Evolutionary conservation across 2,797 vertebrate genomes (phyloP).

Genomic region (Enteromius anoplus): DNA sequence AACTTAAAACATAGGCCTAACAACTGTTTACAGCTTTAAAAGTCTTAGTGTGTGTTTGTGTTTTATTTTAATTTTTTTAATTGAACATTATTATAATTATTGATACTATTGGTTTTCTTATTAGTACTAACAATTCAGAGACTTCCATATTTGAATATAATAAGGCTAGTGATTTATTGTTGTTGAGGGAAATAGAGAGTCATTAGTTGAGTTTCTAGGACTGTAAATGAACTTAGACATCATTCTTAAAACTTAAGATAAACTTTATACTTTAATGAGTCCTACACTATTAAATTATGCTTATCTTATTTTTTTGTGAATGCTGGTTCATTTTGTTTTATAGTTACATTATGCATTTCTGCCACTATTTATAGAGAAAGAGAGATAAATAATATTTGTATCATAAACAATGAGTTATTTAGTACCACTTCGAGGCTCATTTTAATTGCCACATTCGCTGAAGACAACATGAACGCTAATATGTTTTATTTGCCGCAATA

Average conservation of each 20-base stretch:
- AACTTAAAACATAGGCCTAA: slow-evolving; percentile 10
- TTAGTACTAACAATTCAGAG: background rate
- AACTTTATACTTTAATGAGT: slow-evolving; percentile 4
- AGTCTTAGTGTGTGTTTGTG: background rate
- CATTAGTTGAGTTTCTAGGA: background rate
- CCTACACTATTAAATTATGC: slow-evolving; percentile 12
- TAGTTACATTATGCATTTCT: slow-evolving; percentile 1
- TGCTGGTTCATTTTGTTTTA: slow-evolving; percentile 8
- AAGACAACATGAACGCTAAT: slow-evolving; percentile 18
- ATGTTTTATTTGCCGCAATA: slow-evolving; percentile 31
- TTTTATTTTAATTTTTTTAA: background rate
- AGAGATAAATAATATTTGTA: slow-evolving; percentile 11
- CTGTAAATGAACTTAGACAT: background rate
- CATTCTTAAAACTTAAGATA: background rate
- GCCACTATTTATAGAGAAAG: background rate
- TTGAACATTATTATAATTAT: background rate
- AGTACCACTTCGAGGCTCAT: slow-evolving; percentile 18
- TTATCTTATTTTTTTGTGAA: background rate
- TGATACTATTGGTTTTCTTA: background rate
- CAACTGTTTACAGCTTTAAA: background rate
- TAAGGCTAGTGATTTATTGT: background rate
- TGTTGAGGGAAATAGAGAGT: background rate
- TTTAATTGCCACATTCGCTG: slow-evolving; percentile 40
- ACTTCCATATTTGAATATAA: background rate
- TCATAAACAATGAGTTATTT: slow-evolving; percentile 35